A percentile compares a stretch with the other conserved stretches of the same genome.
Evolutionary conservation across 1,140 invertebrate genomes (phyloP).

Genomic region (Drosophila santomea): DNA sequence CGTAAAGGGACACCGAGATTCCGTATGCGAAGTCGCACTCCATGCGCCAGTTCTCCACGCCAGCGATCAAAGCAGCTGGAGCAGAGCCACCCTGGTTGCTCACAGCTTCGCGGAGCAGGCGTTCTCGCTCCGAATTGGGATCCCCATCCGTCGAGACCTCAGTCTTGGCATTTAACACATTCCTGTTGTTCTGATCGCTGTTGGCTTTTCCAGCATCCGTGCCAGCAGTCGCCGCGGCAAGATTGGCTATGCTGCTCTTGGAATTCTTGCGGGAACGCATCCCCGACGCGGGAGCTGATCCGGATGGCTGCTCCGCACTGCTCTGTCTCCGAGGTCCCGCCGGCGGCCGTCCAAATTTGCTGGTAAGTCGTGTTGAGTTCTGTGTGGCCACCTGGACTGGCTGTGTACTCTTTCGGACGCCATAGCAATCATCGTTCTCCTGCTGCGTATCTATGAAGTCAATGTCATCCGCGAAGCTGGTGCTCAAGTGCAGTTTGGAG

Average conservation of each 20-base stretch:
- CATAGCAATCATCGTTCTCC: slow-evolving; percentile 85
- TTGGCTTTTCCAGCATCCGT: slow-evolving; percentile 49
- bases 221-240: slow-evolving; percentile 9
- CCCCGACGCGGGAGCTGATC: slow-evolving; percentile 29
- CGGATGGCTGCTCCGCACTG: slow-evolving; percentile 56
- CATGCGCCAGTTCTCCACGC: slow-evolving; percentile 89
- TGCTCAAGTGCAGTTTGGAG: slow-evolving; percentile 88
- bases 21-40: slow-evolving; percentile 89
- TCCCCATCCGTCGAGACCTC: slow-evolving; percentile 40
- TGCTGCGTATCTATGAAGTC: slow-evolving; percentile 91
- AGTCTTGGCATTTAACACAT: slow-evolving; percentile 76
- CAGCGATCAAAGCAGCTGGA: slow-evolving; percentile 86
- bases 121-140: slow-evolving; percentile 60
- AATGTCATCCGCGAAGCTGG: slow-evolving; percentile 88
- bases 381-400: slow-evolving; percentile 18
- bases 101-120: slow-evolving; percentile 74
- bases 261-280: slow-evolving; percentile 82
- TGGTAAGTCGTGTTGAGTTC: slow-evolving; percentile 55
- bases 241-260: slow-evolving; percentile 65
- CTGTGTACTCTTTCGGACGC: slow-evolving; percentile 81
- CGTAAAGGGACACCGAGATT: slow-evolving; percentile 90
- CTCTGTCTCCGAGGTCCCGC: slow-evolving; percentile 52
- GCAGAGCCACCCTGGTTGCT: slow-evolving; percentile 61
- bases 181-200: slow-evolving; percentile 81
- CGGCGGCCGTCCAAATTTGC: slow-evolving; percentile 57